Evolutionary conservation across 1,140 invertebrate species (phyloP), one percentile per base, ranked within the genome.

Genomic region (Drosophila sp.): DNA sequence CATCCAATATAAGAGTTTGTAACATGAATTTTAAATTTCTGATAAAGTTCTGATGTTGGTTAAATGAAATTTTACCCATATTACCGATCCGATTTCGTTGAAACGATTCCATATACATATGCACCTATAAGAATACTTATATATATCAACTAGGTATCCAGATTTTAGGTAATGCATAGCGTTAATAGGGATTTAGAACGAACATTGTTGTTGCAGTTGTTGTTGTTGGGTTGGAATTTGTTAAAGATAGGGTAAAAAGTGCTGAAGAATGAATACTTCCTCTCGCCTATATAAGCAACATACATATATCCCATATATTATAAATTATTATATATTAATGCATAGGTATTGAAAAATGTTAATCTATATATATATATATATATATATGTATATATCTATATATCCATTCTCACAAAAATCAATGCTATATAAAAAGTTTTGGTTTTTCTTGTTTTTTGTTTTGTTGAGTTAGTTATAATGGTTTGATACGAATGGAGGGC

Each of bases 401-500:
- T 81, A 76, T 73, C 58, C 58, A 61, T 58, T 73, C 54, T 73
- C 69, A 87, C 66, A 89, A 87, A 83, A 86, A 85, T 78, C 79
- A 81, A 87, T 89, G 83, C 76, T 69, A 87, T 82, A 82, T 86
- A 89, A 83, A 87, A 89, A 89, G 81, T 75, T 44, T 54, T 27
- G 29, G 44, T 47, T 47, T 30, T 29, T 44, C 11, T 10, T 61
- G 2, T 35, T 44, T 44, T 61, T 63, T 54, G 1, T 25, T 65
- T 65, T 75, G 60, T 82, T 86, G 83, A 83, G 83, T 86, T 86
- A 87, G 83, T 86, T 86, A 83, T 70, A 87, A 86, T 89, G 76
- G 76, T 87, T 87, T 89, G 86, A 89, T 89, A 90, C 87, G 87
- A 90, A 90, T 90, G 87, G 87, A 90, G 87, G 86, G 87, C 87